Conservation (phyloP, 2,113 vertebrate genomes). For the Riparia riparia region DNA sequence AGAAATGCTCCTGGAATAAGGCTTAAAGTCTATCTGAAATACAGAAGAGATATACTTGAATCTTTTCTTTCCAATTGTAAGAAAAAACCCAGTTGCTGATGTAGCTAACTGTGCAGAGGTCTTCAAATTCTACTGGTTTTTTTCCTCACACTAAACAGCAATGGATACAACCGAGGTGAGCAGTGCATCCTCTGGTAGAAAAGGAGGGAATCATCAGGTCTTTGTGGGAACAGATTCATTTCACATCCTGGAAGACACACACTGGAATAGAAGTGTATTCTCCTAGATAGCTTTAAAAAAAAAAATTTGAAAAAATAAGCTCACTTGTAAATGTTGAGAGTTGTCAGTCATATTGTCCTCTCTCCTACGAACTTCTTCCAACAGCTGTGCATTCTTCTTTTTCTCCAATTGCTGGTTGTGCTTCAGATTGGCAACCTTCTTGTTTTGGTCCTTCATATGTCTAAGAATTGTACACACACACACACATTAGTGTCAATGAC, state of each 20-base stretch:
- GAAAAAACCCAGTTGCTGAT: not conserved
- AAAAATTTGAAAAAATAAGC: not conserved
- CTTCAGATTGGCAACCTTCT: conserved; percentile 91
- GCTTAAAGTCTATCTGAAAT: not conserved
- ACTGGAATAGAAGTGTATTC: not conserved
- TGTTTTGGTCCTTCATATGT: conserved; percentile 92
- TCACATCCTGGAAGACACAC: not conserved
- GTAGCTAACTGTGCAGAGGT: not conserved
- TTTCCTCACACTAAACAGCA: not conserved
- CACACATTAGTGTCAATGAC: not conserved
- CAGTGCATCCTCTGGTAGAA: not conserved
- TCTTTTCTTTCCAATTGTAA: not conserved
- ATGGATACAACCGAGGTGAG: not conserved
- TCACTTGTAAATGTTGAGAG: conserved; percentile 88
- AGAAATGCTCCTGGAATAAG: not conserved
- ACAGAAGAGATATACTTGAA: not conserved
- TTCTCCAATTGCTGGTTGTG: conserved; percentile 88
- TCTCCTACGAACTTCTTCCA: conserved; percentile 84
- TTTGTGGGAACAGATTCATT: not conserved
- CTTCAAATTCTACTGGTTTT: not conserved
- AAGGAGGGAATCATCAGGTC: not conserved
- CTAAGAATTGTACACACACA: conserved; percentile 76
- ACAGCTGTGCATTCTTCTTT: conserved; percentile 85
- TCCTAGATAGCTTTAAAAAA: not conserved
- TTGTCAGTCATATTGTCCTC: conserved; percentile 85